phyloP scores from a whole-genome alignment of 2,113 vertebrate genomes.

The Entelurus aequoreus region DNA sequence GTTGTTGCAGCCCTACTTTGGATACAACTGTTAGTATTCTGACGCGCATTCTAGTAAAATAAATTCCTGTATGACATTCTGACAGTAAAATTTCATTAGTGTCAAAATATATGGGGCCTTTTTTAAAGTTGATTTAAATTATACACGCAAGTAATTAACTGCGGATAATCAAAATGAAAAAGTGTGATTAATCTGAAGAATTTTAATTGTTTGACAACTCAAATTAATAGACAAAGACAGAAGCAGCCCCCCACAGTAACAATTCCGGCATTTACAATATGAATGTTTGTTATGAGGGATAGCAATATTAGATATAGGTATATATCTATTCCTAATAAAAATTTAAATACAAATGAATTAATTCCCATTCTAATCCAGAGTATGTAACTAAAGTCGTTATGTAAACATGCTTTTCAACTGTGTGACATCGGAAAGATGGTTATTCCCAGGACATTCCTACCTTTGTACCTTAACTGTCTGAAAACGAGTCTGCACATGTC shows the following conservation, averaged over 20 bases:
- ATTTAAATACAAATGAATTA: neutral
- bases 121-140: too few species aligned
- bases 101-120: too few species aligned
- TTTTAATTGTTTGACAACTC: too few species aligned
- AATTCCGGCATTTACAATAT: neutral
- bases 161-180: too few species aligned
- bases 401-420: conserved; percentile 1
- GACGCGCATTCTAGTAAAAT: too few species aligned
- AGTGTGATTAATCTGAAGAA: too few species aligned
- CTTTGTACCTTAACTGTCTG: conserved; percentile 39
- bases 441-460: conserved; percentile 52
- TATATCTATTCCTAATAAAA: neutral
- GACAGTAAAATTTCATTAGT: too few species aligned
- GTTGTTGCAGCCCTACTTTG: too few species aligned
- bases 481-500: conserved; percentile 46
- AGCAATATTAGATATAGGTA: neutral
- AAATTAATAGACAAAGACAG: neutral
- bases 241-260: neutral
- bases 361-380: neutral
- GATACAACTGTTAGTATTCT: too few species aligned
- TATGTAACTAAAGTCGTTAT: neutral
- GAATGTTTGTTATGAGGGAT: neutral
- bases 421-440: conserved; percentile 23
- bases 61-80: too few species aligned
- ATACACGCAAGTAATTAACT: too few species aligned